Conservation (phyloP, 1,140 invertebrate genomes). For the Saccostrea cuccullata region DNA sequence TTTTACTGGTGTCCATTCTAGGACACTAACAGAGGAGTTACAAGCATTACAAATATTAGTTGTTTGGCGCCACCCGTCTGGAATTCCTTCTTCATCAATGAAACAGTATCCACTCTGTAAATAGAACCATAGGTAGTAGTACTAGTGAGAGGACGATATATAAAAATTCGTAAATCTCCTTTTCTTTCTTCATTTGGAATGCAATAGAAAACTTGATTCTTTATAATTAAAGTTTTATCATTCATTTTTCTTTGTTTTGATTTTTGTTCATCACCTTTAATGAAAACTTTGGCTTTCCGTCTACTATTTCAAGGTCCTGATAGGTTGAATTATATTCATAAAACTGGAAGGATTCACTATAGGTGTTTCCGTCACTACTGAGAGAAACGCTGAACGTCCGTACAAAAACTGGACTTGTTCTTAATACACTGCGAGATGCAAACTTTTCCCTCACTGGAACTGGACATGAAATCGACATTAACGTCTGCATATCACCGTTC, state of each 20-base stretch:
- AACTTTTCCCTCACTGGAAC: background rate
- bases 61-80: background rate
- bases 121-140: background rate
- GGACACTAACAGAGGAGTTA: background rate
- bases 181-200: too few relatives aligned
- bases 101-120: conserved; percentile 23
- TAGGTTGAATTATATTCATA: conserved; percentile 13
- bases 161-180: too few relatives aligned
- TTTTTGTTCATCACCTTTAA: background rate
- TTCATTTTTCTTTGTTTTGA: background rate
- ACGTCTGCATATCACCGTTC: background rate
- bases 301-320: background rate
- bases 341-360: conserved; percentile 5
- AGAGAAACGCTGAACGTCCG: background rate
- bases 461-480: conserved; percentile 17
- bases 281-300: background rate
- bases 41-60: background rate
- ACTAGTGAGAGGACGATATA: too few relatives aligned
- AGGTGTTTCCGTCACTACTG: background rate
- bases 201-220: too few relatives aligned
- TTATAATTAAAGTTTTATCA: too few relatives aligned
- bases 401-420: conserved; percentile 2
- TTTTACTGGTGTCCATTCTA: background rate
- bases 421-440: background rate
- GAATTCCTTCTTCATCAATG: background rate